These are phyloP conservation scores for Orchesellides sinensis DNA, from an alignment of 2,888 invertebrate genomes.

Conservation along the genomic window DNA sequence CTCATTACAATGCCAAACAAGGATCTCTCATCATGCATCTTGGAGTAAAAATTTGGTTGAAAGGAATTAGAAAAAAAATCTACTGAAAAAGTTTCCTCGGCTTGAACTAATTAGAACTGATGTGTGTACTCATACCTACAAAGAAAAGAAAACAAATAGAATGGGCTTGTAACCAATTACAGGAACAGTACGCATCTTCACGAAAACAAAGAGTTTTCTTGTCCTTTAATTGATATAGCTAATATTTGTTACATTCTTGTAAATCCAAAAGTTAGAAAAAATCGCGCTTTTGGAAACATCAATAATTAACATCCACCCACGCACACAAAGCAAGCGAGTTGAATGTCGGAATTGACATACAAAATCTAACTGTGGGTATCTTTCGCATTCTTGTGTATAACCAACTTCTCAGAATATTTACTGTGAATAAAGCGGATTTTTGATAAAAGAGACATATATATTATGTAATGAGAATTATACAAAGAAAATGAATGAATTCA, in stretches of 20 bases:
- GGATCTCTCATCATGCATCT: neutral
- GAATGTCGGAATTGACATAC: neutral
- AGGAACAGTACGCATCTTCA: neutral
- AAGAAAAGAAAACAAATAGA: neutral
- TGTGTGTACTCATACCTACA: neutral
- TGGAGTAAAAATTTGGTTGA: neutral
- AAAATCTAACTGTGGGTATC: neutral
- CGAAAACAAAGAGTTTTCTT: neutral
- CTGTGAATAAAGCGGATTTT: neutral
- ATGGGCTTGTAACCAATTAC: neutral
- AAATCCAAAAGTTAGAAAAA: neutral
- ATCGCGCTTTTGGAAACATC: too few relatives aligned
- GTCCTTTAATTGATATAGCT: neutral
- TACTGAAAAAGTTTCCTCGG: slow-evolving; percentile 27
- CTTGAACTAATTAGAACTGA: slow-evolving; percentile 26
- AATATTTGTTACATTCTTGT: neutral
- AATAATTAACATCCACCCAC: neutral
- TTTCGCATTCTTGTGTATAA: neutral
- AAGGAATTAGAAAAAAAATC: slow-evolving; percentile 14
- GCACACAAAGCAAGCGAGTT: neutral
- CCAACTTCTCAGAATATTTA: neutral
- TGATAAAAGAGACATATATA: too few relatives aligned
- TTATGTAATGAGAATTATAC: too few relatives aligned
- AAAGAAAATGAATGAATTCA: too few relatives aligned
- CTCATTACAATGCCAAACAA: slow-evolving; percentile 25